A percentile compares a stretch with the other conserved stretches of the same genome.
These are phyloP conservation scores for Denticeps clupeoides DNA, from an alignment of 2,797 vertebrate species.

Conservation along the genomic window DNA sequence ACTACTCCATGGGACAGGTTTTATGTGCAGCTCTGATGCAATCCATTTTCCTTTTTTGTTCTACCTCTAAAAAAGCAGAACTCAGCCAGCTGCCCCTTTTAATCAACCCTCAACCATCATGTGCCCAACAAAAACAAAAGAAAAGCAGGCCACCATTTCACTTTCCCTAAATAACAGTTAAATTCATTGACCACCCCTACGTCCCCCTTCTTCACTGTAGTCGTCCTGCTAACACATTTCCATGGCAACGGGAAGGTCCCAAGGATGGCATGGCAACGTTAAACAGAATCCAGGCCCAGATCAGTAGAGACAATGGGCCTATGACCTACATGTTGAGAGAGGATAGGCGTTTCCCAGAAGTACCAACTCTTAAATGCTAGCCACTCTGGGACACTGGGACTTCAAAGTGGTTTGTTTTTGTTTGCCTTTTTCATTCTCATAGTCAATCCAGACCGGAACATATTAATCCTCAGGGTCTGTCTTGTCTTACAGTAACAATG, in stretches of 20 bases:
- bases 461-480: not conserved
- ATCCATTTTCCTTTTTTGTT: constrained; percentile 18
- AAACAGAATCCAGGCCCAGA: constrained; percentile 51
- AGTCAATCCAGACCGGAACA: not conserved
- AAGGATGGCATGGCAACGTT: constrained; percentile 62
- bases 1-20: too few relatives aligned
- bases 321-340: constrained; percentile 47
- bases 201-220: constrained; percentile 39
- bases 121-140: constrained; percentile 43
- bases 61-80: constrained; percentile 22
- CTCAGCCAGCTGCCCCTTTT: constrained; percentile 29
- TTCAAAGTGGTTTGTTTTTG: constrained; percentile 3
- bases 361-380: constrained; percentile 26
- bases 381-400: constrained; percentile 12
- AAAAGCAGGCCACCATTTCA: constrained; percentile 28
- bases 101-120: constrained; percentile 37
- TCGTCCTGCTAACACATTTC: constrained; percentile 48
- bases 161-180: constrained; percentile 26
- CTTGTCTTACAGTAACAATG: not conserved
- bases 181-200: constrained; percentile 29
- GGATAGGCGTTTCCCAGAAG: constrained; percentile 58
- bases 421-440: not conserved
- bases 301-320: constrained; percentile 51
- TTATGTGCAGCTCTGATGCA: constrained; percentile 13
- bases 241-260: constrained; percentile 60